Evolutionary conservation across 92 coral and sea anemone genomes (phyloP), one percentile per base, ranked within the genome.

Genomic region (Phenganax subtilis): DNA sequence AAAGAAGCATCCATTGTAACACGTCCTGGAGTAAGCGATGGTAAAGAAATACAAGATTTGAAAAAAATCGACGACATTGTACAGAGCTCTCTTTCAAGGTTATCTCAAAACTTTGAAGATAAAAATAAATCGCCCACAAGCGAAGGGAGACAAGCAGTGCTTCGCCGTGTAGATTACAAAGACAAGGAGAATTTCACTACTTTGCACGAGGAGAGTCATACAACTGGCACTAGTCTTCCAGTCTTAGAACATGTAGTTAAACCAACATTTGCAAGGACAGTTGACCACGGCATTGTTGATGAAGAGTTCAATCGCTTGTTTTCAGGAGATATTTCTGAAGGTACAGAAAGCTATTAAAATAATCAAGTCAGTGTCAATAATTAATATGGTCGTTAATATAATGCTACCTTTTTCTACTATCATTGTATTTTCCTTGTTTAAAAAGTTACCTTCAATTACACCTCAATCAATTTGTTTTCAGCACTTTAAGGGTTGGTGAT

Each of bases 211-310:
- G 58, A 25, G 30, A 77, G 20, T 8, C 9, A 16, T 3, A 15
- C 52, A 56, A 9, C 68, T 20, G 82, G 25, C 12, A 17, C 68
- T 15, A 61, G 57, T 27, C 27, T n/a, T 51, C 82, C 82, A 8
- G 82, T 78, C 51, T 62, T 78, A 17, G 82, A 78, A 51, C 57
- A 78, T 27, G 73, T 78, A 5, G 73, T 78, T 2, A 63, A 58
- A 63, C 56, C 72, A 62, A 59, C 82, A 16, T 64, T 12, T 63
- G 72, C 72, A 0, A 44, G 82, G 17, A 78, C 82, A 14, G 82
- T 78, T 37, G 82, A 78, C 16, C 82, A 59, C 9, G 55, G 73
- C 11, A 61, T 78, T 15, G 31, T 53, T 4, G 60, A 78, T 17
- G 72, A 62, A 51, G 82, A 44, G 54, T 61, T 78, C 51, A 61